Evolutionary conservation across 2,888 invertebrate genomes (phyloP).

Genomic region (Diabrotica balteata): DNA sequence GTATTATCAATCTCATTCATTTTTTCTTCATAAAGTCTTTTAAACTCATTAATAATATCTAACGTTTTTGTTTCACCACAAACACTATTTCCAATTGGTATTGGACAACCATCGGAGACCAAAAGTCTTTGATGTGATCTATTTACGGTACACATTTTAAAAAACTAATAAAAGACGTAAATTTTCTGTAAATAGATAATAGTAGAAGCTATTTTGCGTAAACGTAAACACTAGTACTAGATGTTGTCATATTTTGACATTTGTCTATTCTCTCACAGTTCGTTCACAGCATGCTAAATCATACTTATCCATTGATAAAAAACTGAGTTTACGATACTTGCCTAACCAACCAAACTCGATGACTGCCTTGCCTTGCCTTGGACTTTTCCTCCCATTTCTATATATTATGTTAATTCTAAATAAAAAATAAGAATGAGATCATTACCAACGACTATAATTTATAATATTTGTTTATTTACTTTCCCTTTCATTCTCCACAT

Average conservation of each 20-base stretch:
- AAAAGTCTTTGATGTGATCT: constrained; percentile 30
- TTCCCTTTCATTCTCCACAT: constrained; percentile 8
- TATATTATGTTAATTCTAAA: constrained; percentile 6
- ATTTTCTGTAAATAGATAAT: constrained; percentile 34
- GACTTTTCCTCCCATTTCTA: constrained; percentile 15
- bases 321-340: too few relatives aligned
- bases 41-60: constrained; percentile 67
- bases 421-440: constrained; percentile 10
- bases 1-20: constrained; percentile 65
- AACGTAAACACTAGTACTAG: constrained; percentile 24
- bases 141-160: constrained; percentile 36
- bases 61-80: constrained; percentile 59
- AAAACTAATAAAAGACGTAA: constrained; percentile 38
- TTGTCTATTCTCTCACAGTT: background rate
- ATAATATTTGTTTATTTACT: background rate
- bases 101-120: constrained; percentile 42
- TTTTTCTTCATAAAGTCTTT: constrained; percentile 68
- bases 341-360: background rate
- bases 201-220: constrained; percentile 29
- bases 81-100: constrained; percentile 42
- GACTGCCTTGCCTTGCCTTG: constrained; percentile 4
- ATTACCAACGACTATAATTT: constrained; percentile 7
- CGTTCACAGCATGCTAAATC: constrained; percentile 12
- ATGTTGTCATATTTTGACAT: constrained; percentile 42
- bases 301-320: background rate